Base-by-base conservation (phyloP, 2,797 vertebrate species). In the Sorex maritimensis region DNA sequence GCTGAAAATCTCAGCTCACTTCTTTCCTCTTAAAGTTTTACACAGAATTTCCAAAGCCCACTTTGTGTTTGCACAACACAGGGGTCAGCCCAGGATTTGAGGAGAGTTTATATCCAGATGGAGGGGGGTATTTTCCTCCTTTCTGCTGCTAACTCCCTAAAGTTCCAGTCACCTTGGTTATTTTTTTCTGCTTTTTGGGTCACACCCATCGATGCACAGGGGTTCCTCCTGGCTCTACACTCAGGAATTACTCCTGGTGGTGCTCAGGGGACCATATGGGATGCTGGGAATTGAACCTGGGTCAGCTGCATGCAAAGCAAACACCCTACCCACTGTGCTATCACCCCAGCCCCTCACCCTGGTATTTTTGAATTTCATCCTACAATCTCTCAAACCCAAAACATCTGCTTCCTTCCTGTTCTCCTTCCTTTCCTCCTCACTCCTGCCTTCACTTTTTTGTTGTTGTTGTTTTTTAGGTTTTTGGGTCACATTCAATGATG, bases 101-200 rank as follows among this genome's bases (percentile, higher is more conserved):
- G 49, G 23, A 30, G 68, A 74, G 15, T 61, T 46, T 21, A 65
- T 77, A 7, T 34, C 84, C 58, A 73, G 83, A 88, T 14, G 90
- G 69, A 44, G 41, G 41, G 23, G 52, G 23, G 44, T 2, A 58
- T 74, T 13, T 58, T 24, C 74, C 38, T 90, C 44, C 65, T 79
- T 85, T 67, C 71, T 88, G 58, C 26, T 82, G 81, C 78, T 63
- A 86, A 71, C 12, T 6, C 30, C 81, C 30, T 85, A 38, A 28
- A 67, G 74, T 85, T 79, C 41, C 58, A 72, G 44, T n/a, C 84
- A 74, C 19, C 41, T 30, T 69, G 46, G 19, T 34, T 34, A 2
- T 34, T 34, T 34, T 34, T 34, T 34, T 34, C 34, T 2, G 34
- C 34, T 34, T 34, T 34, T 34, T 34, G 34, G 34, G 34, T 34